Base-by-base conservation (phyloP, 2,113 vertebrate species). In the Kryptolebias marmoratus region DNA sequence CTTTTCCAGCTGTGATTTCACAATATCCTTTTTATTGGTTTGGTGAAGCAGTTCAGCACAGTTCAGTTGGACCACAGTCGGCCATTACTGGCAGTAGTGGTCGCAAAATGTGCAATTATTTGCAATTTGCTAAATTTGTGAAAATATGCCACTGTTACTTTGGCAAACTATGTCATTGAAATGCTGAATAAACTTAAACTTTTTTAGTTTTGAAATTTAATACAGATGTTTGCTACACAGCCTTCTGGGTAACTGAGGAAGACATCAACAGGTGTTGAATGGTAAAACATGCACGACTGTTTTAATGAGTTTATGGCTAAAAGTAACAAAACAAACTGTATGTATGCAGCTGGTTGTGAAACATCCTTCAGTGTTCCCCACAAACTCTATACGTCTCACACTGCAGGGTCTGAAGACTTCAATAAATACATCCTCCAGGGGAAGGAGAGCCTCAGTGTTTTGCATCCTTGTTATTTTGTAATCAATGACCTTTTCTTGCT, bases 401-500 rank as follows among this genome's bases (percentile, higher is more conserved):
- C 53, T 63, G 50, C 18, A 52, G 27, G 36, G 57, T 71, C 77
- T 28, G 62, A 65, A 39, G 9, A 79, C 63, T 77, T 30, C 6
- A 79, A 72, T 84, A 73, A 52, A 67, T 69, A 61, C 16, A 70
- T 72, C 60, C 16, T 73, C 32, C 13, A 50, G 70, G 14, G 28
- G 16, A 53, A 28, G 49, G 32, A 56, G 27, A 7, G 65, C 69
- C 52, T 74, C 63, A 15, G 3, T 52, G 42, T 54, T 28, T 68
- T 75, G 1, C 55, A 15, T 75, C 18, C 14, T 6, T 54, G 39
- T 61, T 82, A n/a, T 32, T 67, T 61, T 73, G 27, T 49, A 83
- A 87, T 86, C 79, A 82, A 87, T 87, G 76, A 79, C 49, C 42
- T 39, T 59, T 71, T 30, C 53, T 44, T 31, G 42, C 60, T 7